Evolutionary conservation across 1,140 invertebrate genomes (phyloP).

Genomic region (Heliconius hermathena): DNA sequence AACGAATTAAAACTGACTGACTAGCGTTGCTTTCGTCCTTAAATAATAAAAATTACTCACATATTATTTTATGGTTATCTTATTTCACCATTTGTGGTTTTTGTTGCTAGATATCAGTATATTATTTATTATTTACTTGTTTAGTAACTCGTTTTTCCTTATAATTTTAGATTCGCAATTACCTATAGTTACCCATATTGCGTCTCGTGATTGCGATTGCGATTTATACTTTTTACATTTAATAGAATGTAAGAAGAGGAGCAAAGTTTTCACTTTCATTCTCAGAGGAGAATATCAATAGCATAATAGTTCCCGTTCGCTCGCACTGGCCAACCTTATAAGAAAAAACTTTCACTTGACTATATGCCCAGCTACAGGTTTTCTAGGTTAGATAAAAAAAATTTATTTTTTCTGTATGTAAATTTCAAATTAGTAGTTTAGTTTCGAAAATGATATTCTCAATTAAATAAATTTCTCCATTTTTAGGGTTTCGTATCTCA

Average conservation of each 20-base stretch:
- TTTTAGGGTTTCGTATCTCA: background rate
- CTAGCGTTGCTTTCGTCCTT: too few relatives aligned
- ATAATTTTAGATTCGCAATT: background rate
- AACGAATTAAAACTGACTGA: background rate
- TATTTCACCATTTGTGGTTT: background rate
- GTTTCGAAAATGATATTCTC: background rate
- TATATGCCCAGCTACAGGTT: slow-evolving; percentile 20
- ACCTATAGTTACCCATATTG: background rate
- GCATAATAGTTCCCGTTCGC: slow-evolving; percentile 31
- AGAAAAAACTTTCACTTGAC: slow-evolving; percentile 36
- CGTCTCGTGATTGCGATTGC: too few relatives aligned
- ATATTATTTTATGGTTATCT: too few relatives aligned
- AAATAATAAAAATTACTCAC: too few relatives aligned
- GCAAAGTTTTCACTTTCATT: slow-evolving; percentile 25
- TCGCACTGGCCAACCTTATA: slow-evolving; percentile 29
- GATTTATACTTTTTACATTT: background rate
- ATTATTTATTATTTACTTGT: background rate
- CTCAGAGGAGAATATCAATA: slow-evolving; percentile 31
- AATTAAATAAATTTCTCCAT: background rate
- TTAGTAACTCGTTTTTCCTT: background rate
- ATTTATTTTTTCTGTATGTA: background rate
- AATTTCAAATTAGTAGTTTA: background rate
- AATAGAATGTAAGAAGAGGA: slow-evolving; percentile 14
- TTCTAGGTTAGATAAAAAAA: background rate
- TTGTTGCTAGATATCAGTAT: background rate